phyloP scores from a whole-genome alignment of 2,888 invertebrate species.

The Pedicia rivosa region DNA sequence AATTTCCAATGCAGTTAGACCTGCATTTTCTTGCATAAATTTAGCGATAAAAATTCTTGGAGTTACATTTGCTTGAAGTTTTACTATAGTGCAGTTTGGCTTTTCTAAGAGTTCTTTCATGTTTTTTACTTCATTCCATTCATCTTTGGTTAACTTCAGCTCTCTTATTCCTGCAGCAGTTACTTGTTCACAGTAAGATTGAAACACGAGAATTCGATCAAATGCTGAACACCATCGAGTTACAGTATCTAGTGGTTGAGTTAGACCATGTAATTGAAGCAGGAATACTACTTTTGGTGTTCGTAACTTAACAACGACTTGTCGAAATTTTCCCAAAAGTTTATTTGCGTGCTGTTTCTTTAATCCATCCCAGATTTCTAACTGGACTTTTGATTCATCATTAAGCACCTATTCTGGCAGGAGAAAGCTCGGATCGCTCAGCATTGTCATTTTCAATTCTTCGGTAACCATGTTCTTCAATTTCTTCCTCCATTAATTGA shows the following conservation, averaged over 20 bases:
- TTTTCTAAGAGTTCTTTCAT: background rate
- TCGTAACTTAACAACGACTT: constrained; percentile 1
- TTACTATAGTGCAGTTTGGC: background rate
- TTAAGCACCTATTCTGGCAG: constrained; percentile 1
- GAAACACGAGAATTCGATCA: background rate
- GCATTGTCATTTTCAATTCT: background rate
- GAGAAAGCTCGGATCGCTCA: constrained; percentile 1
- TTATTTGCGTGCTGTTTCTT: background rate
- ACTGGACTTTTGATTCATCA: background rate
- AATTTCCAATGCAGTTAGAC: background rate
- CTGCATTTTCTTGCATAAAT: background rate
- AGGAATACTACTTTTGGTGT: constrained; percentile 1
- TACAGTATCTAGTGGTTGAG: background rate
- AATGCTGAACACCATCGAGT: background rate
- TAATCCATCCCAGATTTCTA: constrained; percentile 3
- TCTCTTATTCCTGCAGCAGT: constrained; percentile 1
- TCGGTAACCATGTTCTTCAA: constrained; percentile 1
- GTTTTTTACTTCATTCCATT: background rate
- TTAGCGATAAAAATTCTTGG: background rate
- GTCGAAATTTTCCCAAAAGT: background rate
- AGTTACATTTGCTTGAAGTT: background rate
- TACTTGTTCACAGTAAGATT: background rate
- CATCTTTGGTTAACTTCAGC: constrained; percentile 1
- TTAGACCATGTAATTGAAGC: background rate
- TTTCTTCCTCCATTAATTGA: background rate